These are phyloP conservation scores for Drosophila orena DNA, from an alignment of 1,140 invertebrate genomes.

Conservation along the genomic window DNA sequence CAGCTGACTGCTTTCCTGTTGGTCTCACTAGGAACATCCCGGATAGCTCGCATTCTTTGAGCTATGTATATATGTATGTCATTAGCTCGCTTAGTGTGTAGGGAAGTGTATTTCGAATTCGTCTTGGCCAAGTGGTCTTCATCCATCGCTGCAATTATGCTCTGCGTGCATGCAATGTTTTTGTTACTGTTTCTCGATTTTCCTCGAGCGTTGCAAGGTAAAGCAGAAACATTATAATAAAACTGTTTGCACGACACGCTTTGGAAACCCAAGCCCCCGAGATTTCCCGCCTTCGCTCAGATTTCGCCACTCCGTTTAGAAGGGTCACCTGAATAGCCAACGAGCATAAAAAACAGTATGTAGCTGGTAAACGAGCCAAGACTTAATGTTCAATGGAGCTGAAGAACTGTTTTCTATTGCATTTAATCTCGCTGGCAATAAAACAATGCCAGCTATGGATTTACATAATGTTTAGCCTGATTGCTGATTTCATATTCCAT, in stretches of 20 bases:
- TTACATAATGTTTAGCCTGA: not conserved
- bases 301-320: slow-evolving; percentile 40
- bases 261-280: slow-evolving; percentile 40
- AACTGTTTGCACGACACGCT: slow-evolving; percentile 47
- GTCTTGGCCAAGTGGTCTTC: not conserved
- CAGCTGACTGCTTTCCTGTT: not conserved
- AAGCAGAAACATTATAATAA: slow-evolving; percentile 19
- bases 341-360: slow-evolving; percentile 43
- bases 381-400: slow-evolving; percentile 2
- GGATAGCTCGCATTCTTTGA: too few relatives aligned
- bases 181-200: slow-evolving; percentile 29
- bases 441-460: not conserved
- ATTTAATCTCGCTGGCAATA: too few relatives aligned
- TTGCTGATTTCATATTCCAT: too few relatives aligned
- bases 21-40: too few relatives aligned
- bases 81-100: not conserved
- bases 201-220: slow-evolving; percentile 17
- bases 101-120: not conserved
- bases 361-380: slow-evolving; percentile 10
- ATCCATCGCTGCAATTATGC: slow-evolving; percentile 47
- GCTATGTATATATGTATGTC: not conserved
- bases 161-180: slow-evolving; percentile 54
- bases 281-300: not conserved
- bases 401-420: slow-evolving; percentile 7
- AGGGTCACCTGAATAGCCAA: slow-evolving; percentile 59